Evolutionary conservation across 2,113 vertebrate species (phyloP), one percentile per base, ranked within the genome.

Genomic region (Sorex fumeus): DNA sequence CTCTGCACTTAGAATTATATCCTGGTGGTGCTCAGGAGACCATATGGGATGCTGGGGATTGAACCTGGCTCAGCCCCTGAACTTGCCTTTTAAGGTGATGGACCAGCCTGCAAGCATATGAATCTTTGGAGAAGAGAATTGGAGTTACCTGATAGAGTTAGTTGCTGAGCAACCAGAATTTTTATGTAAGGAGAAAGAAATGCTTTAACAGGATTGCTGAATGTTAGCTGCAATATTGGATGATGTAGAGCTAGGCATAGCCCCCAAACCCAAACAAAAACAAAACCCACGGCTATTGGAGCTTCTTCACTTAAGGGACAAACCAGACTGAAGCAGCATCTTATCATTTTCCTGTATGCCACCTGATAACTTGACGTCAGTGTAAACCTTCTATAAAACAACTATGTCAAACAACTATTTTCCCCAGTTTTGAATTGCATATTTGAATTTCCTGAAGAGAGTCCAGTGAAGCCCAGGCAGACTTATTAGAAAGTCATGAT

Each of bases 401-500:
- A 45, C 32, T n/a, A 27, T 88, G 6, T 88, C 36, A 79, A 74
- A 72, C 28, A 50, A 50, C 16, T 53, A 25, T 32, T 6, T 28
- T 86, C 19, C 69, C 79, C 47, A n/a, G 21, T 67, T 85, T 94
- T 84, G n/a, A 70, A 47, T 76, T 87, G 43, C 75, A 62, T n/a
- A 75, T 57, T 85, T 80, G 1, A 19, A 70, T 81, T 89, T 88
- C 69, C 60, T 62, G 21, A 60, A 75, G 75, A 87, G 57, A 92
- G n/a, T 80, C 45, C 81, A 30, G 30, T 53, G 62, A 85, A 18
- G 53, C 40, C 8, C 15, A 47, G 12, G 25, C 34, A 3, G 47
- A 1, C 53, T 84, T 91, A 36, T 69, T 84, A 88, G 87, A 95
- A 92, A 74, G 78, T 21, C 23, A 28, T 67, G 66, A 4, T 94